Conservation (phyloP, 2,113 vertebrate genomes). For the Tauraco erythrolophus region DNA sequence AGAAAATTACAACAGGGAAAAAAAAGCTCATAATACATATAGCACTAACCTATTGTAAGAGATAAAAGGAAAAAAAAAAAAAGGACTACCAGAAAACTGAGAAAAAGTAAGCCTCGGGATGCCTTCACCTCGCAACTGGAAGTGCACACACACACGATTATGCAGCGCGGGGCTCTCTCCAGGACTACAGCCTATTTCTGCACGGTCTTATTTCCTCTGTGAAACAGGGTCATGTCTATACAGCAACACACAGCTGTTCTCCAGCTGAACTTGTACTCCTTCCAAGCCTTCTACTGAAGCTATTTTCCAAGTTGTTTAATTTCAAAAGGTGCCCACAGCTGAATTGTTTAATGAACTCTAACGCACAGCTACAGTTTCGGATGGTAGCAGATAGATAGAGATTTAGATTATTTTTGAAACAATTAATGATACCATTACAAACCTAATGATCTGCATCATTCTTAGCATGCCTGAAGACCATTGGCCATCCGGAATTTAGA, state of each 20-base stretch:
- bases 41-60: not conserved
- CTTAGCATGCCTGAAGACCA: not conserved
- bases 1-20: not conserved
- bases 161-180: not conserved
- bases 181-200: not conserved
- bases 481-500: not conserved
- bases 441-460: conserved; percentile 22
- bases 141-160: not conserved
- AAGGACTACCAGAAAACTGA: not conserved
- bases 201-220: not conserved
- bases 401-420: conserved; percentile 36
- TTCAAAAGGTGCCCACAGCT: conserved; percentile 20
- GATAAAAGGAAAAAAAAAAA: not conserved
- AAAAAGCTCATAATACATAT: not conserved
- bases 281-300: conserved; percentile 11
- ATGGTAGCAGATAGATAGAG: not conserved
- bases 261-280: not conserved
- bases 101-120: not conserved
- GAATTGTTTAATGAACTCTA: conserved; percentile 19
- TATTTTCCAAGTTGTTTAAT: conserved; percentile 11
- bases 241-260: conserved; percentile 19
- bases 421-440: conserved; percentile 34
- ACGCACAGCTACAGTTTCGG: not conserved
- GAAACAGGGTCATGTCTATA: not conserved
- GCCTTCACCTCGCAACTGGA: not conserved